phyloP scores from a whole-genome alignment of 2,797 vertebrate genomes.

The Acanthis flammea region DNA sequence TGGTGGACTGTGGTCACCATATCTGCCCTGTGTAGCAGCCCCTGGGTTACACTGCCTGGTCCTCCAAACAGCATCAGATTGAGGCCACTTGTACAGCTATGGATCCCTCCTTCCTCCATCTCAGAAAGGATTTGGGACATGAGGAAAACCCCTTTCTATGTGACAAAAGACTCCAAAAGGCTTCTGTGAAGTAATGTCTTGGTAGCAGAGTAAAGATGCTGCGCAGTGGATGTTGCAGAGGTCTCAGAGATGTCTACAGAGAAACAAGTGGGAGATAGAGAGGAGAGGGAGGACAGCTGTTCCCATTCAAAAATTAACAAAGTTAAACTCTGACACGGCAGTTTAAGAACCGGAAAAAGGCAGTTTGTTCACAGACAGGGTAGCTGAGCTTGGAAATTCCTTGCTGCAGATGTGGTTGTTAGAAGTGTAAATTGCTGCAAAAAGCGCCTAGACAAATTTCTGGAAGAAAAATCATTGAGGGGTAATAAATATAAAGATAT shows the following conservation, averaged over 20 bases:
- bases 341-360: background rate
- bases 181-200: background rate
- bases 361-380: background rate
- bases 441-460: background rate
- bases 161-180: background rate
- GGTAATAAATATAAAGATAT: background rate
- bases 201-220: background rate
- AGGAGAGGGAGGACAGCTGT: background rate
- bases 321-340: background rate
- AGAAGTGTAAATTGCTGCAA: background rate
- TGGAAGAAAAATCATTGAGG: background rate
- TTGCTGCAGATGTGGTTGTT: conserved; percentile 2
- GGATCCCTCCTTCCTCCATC: background rate
- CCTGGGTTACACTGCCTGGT: background rate
- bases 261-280: background rate
- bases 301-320: background rate
- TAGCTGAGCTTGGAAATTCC: conserved; percentile 20
- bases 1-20: background rate
- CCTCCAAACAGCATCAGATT: background rate
- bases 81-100: background rate
- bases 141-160: background rate
- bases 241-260: background rate
- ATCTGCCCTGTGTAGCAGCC: background rate
- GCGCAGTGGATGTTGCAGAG: background rate
- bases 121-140: background rate